These are phyloP conservation scores for Trichoplusia ni DNA, from an alignment of 1,140 invertebrate species.

Conservation along the genomic window DNA sequence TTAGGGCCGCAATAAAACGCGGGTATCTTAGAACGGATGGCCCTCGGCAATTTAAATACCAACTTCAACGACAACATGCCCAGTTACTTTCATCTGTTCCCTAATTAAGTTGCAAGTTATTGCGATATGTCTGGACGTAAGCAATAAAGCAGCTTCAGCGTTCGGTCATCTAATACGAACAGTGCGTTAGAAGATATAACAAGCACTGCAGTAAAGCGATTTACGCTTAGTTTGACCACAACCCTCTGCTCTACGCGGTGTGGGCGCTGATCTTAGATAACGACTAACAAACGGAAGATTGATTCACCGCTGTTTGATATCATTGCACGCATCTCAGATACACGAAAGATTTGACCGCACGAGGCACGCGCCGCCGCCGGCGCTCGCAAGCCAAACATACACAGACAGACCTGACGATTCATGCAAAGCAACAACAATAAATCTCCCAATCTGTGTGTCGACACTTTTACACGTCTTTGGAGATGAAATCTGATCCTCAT, in stretches of 20 bases:
- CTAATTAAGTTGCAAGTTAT: slow-evolving; percentile 63
- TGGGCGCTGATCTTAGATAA: slow-evolving; percentile 66
- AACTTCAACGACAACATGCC: slow-evolving; percentile 46
- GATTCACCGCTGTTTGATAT: slow-evolving; percentile 65
- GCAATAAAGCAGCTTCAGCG: slow-evolving; percentile 31
- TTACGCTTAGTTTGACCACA: slow-evolving; percentile 46
- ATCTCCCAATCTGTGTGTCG: slow-evolving; percentile 57
- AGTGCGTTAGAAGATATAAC: background rate
- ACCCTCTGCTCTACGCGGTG: slow-evolving; percentile 30
- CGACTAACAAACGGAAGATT: slow-evolving; percentile 61
- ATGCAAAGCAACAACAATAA: slow-evolving; percentile 62
- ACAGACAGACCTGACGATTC: slow-evolving; percentile 51
- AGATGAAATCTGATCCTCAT: slow-evolving; percentile 67
- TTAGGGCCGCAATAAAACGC: slow-evolving; percentile 62
- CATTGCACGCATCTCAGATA: slow-evolving; percentile 60
- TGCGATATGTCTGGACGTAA: slow-evolving; percentile 39
- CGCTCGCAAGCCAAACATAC: background rate
- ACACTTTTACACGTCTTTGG: slow-evolving; percentile 49
- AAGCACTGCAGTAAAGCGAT: slow-evolving; percentile 23
- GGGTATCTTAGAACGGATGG: slow-evolving; percentile 37
- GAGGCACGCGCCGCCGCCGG: slow-evolving; percentile 55
- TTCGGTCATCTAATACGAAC: background rate
- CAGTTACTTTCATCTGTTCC: slow-evolving; percentile 48
- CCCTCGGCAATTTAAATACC: slow-evolving; percentile 56
- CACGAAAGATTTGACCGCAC: slow-evolving; percentile 46